Evolutionary conservation across 1,140 invertebrate genomes (phyloP).

Genomic region (Megathymus violae): DNA sequence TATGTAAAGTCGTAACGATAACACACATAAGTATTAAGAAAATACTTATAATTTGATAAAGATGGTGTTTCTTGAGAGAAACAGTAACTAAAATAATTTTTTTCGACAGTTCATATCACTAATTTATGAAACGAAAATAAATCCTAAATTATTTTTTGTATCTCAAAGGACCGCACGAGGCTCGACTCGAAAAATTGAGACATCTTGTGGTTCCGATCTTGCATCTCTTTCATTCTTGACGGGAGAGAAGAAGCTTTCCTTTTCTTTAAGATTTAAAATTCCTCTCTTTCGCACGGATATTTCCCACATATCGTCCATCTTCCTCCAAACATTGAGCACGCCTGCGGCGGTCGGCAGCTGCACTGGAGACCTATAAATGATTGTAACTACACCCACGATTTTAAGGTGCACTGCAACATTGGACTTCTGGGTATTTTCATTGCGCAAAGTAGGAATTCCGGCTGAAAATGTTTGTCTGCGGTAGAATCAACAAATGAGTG

Average conservation of each 20-base stretch:
- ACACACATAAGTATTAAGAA: neutral
- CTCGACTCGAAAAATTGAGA: conserved; percentile 81
- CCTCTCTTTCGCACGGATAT: conserved; percentile 66
- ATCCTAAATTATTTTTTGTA: conserved; percentile 74
- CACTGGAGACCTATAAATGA: conserved; percentile 77
- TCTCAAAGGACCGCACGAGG: conserved; percentile 76
- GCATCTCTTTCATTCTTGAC: conserved; percentile 64
- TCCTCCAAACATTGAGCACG: conserved; percentile 78
- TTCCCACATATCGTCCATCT: conserved; percentile 72
- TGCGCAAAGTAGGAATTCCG: conserved; percentile 31
- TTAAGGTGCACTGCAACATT: conserved; percentile 48
- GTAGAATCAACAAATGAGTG: too few relatives aligned
- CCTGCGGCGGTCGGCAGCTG: conserved; percentile 75
- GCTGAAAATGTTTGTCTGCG: too few relatives aligned
- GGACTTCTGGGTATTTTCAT: conserved; percentile 51
- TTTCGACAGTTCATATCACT: conserved; percentile 35
- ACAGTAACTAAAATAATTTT: conserved; percentile 29
- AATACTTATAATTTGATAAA: conserved; percentile 10
- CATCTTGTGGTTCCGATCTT: conserved; percentile 82
- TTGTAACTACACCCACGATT: conserved; percentile 72
- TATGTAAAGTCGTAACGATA: conserved; percentile 5
- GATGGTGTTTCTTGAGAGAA: too few relatives aligned
- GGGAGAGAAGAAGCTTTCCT: conserved; percentile 60
- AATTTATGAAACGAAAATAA: conserved; percentile 61
- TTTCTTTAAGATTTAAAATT: conserved; percentile 67